Evolutionary conservation across 92 coral and sea anemone genomes (phyloP), one percentile per base, ranked within the genome.

Genomic region (Desmophyllum pertusum): DNA sequence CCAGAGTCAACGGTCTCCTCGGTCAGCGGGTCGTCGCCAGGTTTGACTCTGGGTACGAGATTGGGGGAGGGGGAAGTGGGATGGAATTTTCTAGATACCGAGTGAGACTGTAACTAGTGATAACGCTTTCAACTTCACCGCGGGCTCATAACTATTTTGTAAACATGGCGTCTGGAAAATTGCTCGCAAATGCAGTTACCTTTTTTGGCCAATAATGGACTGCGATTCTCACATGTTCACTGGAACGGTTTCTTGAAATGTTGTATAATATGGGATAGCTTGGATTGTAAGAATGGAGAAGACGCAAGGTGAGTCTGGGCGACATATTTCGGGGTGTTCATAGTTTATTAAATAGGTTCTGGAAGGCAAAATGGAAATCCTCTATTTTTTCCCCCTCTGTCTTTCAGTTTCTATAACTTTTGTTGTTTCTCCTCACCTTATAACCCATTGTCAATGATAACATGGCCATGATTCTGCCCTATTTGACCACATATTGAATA

Each of bases 91-190:
- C n/a, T n/a, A n/a, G 10, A 4, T n/a, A 0, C 30, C 63, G 63
- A 25, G 65, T 7, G 65, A 11, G 65, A 25, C 65, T 67, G 19
- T 33, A n/a, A 13, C n/a, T 35, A 19, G 39, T 3, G 42, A 53
- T 33, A 59, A 25, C 17, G 45, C 67, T 77, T 2, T 48, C 10
- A 7, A 15, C 21, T 27, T 31, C 69, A 37, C 50, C 81, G 82
- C 71, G 82, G 82, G 82, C 82, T 78, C 71, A 59, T 0, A 29
- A 42, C 23, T 39, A 61, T 42, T 40, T 67, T 78, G 71, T 78
- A 78, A 78, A 78, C 82, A 78, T 78, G 82, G 82, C 82, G 82
- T 25, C n/a, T n/a, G n/a, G 52, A 75, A 31, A 8, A 6, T 8
- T 31, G 55, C 31, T 5, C 0, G 48, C 45, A 51, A 27, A 51